phyloP scores from a whole-genome alignment of 2,888 invertebrate species.

The Andrena praecox region DNA sequence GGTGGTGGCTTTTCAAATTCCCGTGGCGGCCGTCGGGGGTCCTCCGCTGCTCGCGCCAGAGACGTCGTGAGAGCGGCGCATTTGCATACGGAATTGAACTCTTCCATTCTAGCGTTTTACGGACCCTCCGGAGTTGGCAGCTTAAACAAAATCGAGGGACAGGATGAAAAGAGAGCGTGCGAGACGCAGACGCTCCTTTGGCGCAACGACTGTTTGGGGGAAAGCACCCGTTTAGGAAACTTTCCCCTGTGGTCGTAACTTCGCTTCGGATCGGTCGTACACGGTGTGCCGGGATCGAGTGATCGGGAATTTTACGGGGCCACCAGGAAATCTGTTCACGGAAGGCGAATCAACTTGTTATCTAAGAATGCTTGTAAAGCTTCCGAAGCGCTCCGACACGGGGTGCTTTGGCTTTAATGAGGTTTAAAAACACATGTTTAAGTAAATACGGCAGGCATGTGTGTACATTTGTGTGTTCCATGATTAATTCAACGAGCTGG shows the following conservation, averaged over 20 bases:
- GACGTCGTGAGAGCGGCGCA: conserved; percentile 70
- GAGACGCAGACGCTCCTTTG: conserved; percentile 1
- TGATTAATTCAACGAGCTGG: too few relatives aligned
- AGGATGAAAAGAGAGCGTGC: conserved; percentile 25
- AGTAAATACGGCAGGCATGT: too few relatives aligned
- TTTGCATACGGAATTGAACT: conserved; percentile 79
- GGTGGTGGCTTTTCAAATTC: conserved; percentile 78
- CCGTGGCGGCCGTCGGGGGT: conserved; percentile 67
- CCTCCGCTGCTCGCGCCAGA: conserved; percentile 54
- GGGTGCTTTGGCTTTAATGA: too few relatives aligned
- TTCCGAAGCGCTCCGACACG: too few relatives aligned
- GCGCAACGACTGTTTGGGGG: conserved; percentile 15
- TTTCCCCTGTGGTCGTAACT: neutral
- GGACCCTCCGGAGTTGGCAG: conserved; percentile 42
- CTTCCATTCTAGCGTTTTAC: conserved; percentile 60
- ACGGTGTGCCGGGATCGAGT: neutral
- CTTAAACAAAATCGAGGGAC: conserved; percentile 49
- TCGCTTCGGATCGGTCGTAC: neutral
- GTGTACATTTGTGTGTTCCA: too few relatives aligned
- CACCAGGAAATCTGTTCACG: neutral
- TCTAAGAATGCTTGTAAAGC: too few relatives aligned
- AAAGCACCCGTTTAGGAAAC: neutral
- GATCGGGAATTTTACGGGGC: neutral
- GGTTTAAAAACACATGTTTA: too few relatives aligned
- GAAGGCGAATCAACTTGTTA: too few relatives aligned